A percentile compares a stretch with the other conserved stretches of the same genome.
Conservation (phyloP, 53 echinoderm and acorn worm genomes). For the Echinarachnius parma region DNA sequence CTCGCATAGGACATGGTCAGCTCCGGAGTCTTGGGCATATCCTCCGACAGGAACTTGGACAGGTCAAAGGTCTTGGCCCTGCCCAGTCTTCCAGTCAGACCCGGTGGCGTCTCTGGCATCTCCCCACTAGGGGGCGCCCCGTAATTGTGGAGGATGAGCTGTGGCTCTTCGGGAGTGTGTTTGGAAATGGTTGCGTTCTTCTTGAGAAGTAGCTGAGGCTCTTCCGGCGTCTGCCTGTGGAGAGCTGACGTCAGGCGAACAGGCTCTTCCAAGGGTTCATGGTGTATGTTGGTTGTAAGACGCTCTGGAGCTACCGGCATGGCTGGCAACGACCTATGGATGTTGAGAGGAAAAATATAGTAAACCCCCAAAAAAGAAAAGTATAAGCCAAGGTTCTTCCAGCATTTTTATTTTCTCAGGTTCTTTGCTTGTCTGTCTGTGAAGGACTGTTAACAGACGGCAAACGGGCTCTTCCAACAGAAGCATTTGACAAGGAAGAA, state of each 20-base stretch:
- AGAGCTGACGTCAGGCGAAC: constrained; percentile 7
- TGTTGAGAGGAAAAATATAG: background rate
- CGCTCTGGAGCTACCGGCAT: background rate
- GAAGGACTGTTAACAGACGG: too few relatives aligned
- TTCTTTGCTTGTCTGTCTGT: too few relatives aligned
- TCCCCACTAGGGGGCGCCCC: background rate
- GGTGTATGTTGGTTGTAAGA: background rate
- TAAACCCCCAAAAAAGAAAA: too few relatives aligned
- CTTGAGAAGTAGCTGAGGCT: too few relatives aligned
- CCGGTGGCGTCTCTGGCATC: constrained; percentile 11
- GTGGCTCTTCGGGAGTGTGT: too few relatives aligned
- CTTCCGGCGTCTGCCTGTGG: constrained; percentile 31
- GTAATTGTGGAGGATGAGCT: background rate
- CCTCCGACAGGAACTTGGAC: constrained; percentile 15
- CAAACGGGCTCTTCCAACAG: too few relatives aligned
- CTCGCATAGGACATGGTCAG: constrained; percentile 32
- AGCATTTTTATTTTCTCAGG: too few relatives aligned
- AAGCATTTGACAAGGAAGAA: too few relatives aligned
- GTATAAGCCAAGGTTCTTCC: too few relatives aligned
- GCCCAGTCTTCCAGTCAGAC: constrained; percentile 4
- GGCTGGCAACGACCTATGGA: background rate
- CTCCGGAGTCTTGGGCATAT: constrained; percentile 44
- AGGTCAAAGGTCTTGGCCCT: constrained; percentile 30
- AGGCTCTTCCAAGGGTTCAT: constrained; percentile 22
- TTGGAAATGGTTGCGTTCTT: too few relatives aligned